These are phyloP conservation scores for Eubasilissa regina DNA, from an alignment of 1,140 invertebrate genomes.

Conservation along the genomic window DNA sequence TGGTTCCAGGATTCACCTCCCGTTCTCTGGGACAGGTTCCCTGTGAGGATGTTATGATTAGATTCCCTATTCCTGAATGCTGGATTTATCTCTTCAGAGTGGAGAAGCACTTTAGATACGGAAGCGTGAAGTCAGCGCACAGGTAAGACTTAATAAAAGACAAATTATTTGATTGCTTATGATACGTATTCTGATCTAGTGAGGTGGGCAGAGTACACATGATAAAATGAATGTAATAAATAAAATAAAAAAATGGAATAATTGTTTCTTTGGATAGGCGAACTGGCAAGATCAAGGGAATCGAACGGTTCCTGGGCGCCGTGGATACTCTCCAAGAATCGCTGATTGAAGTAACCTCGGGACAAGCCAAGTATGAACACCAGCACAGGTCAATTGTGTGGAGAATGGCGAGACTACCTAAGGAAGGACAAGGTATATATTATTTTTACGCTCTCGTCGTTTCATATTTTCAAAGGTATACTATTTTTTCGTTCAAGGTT, in stretches of 20 bases:
- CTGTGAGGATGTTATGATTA: slow-evolving; percentile 97
- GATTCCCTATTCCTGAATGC: slow-evolving; percentile 98
- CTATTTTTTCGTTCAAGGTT: too few relatives aligned
- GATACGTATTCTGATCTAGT: too few relatives aligned
- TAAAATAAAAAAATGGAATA: too few relatives aligned
- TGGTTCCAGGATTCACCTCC: slow-evolving; percentile 97
- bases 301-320: slow-evolving; percentile 93
- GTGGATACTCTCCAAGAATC: slow-evolving; percentile 93
- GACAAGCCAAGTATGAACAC: slow-evolving; percentile 99
- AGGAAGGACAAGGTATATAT: slow-evolving; percentile 93
- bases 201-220: too few relatives aligned
- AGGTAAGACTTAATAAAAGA: slow-evolving; percentile 73
- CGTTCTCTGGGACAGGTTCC: slow-evolving; percentile 95
- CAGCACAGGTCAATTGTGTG: slow-evolving; percentile 97
- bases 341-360: slow-evolving; percentile 97
- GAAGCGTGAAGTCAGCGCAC: slow-evolving; percentile 98
- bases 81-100: slow-evolving; percentile 99
- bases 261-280: slow-evolving; percentile 69
- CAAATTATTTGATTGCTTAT: too few relatives aligned
- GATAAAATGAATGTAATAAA: too few relatives aligned
- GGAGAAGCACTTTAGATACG: slow-evolving; percentile 98
- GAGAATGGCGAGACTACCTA: slow-evolving; percentile 96
- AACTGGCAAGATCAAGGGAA: slow-evolving; percentile 94
- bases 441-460: not conserved
- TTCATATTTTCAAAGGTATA: not conserved